Evolutionary conservation across 53 echinoderm and acorn worm species (phyloP).

Genomic region (Apostichopus leukothele): DNA sequence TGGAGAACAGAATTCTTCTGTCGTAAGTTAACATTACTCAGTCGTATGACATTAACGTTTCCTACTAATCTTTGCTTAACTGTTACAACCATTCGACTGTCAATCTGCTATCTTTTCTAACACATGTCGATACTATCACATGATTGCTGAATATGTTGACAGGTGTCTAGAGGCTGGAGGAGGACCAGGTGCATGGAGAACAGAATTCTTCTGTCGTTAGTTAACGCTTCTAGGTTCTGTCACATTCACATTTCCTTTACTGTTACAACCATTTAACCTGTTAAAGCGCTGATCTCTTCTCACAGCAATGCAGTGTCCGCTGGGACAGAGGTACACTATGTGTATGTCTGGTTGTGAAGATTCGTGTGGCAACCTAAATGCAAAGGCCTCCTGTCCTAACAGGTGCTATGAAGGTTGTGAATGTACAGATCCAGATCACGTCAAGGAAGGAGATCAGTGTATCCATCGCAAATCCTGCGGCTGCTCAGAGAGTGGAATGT

Average conservation of each 20-base stretch:
- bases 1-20: constrained; percentile 61
- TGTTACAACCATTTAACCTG: too few species aligned
- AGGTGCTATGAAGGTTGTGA: constrained; percentile 43
- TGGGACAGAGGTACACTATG: constrained; percentile 39
- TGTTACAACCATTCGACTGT: too few species aligned
- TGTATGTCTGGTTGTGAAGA: constrained; percentile 39
- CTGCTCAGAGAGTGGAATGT: constrained; percentile 35
- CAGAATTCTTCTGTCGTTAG: constrained; percentile 61
- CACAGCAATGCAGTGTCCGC: constrained; percentile 44
- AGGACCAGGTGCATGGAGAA: constrained; percentile 55
- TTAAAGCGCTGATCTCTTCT: neutral
- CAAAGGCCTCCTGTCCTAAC: constrained; percentile 25
- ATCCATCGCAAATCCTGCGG: constrained; percentile 29
- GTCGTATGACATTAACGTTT: too few species aligned
- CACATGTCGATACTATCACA: constrained; percentile 21
- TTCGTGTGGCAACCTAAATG: constrained; percentile 18
- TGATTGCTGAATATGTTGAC: constrained; percentile 54
- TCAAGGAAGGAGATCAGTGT: constrained; percentile 43
- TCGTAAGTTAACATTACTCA: constrained; percentile 52
- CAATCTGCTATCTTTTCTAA: too few species aligned
- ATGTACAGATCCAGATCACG: constrained; percentile 16
- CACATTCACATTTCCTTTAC: too few species aligned
- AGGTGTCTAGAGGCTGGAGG: constrained; percentile 52
- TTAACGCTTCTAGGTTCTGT: neutral
- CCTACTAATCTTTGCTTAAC: too few species aligned